Conservation (phyloP, 2,888 invertebrate genomes). For the Sesia bembeciformis region DNA sequence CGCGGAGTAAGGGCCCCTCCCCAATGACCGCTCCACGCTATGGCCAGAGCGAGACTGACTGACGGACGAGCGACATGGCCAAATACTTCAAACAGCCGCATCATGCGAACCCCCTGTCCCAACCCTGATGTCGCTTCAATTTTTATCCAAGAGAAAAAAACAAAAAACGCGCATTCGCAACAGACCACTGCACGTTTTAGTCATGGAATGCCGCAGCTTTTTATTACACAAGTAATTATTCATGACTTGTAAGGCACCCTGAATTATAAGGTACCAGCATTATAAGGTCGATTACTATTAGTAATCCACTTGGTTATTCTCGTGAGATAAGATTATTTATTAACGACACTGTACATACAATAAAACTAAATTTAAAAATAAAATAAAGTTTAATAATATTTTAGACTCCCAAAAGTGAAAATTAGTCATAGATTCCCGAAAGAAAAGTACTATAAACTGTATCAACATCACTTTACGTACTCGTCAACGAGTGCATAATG, state of each 20-base stretch:
- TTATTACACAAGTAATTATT: slow-evolving; percentile 53
- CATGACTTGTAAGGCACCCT: slow-evolving; percentile 53
- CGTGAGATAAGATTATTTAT: slow-evolving; percentile 24
- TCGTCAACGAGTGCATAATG: slow-evolving; percentile 13
- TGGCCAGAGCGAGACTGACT: slow-evolving; percentile 61
- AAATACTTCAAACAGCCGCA: not conserved
- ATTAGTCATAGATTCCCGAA: not conserved
- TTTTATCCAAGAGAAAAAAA: slow-evolving; percentile 36
- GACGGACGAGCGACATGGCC: not conserved
- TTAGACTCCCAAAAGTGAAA: not conserved
- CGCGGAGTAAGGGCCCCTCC: slow-evolving; percentile 30
- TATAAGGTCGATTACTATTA: slow-evolving; percentile 17
- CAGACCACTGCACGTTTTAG: slow-evolving; percentile 28
- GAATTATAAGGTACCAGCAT: slow-evolving; percentile 24
- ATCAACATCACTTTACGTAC: slow-evolving; percentile 8
- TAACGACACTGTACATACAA: no score
- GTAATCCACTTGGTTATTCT: slow-evolving; percentile 26
- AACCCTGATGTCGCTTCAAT: slow-evolving; percentile 10
- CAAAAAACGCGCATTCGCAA: slow-evolving; percentile 17
- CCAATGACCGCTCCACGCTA: slow-evolving; percentile 57
- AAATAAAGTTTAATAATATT: not conserved
- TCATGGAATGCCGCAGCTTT: slow-evolving; percentile 47
- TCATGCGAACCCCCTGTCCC: not conserved
- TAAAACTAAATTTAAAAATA: no score
- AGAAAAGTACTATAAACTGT: not conserved